Base-by-base conservation (phyloP, 1,140 invertebrate species). In the Oreohelix idahoensis region DNA sequence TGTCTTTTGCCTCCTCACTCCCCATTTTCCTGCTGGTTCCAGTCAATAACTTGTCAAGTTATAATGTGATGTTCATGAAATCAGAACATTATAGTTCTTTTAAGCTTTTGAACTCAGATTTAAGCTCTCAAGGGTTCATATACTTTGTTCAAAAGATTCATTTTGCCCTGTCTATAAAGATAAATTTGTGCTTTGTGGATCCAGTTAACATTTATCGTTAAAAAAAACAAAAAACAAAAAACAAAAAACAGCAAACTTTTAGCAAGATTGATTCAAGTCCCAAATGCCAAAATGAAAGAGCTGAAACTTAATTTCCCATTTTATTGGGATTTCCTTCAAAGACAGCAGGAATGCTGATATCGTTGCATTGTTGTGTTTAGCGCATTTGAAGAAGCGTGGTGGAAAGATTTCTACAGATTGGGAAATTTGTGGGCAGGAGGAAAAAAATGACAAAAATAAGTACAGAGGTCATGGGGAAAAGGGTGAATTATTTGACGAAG, bases 281-380 rank as follows among this genome's bases (percentile, higher is more conserved):
- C 29, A 66, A 66, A 32, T 66, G 63, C 29, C 63, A 66, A n/a
- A 66, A 32, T 35, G 63, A 66, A 66, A 66, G n/a, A 66, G 63
- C 11, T 66, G 63, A 66, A 66, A 66, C n/a, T 66, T 66, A 66
- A 66, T 66, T 66, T 66, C 63, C 63, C 63, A 66, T 66, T 66
- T 66, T 66, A 66, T 66, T 66, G 29, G 29, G n/a, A 66, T 32
- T 8, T 35, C 29, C 17, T 66, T 32, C 29, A 29, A 66, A 66
- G n/a, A 66, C n/a, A 66, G 11, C n/a, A 13, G n/a, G 63, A 32
- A 66, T 17, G 17, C 63, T 66, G 63, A 32, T 66, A 66, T 32
- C 29, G 4, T 32, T 35, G 63, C 29, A 66, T 66, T 66, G 63
- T 32, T 17, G 63, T 66, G 63, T 32, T 66, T 17, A 66, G 63